Conservation (phyloP, 1,140 invertebrate genomes). For the Calycopis cecrops region DNA sequence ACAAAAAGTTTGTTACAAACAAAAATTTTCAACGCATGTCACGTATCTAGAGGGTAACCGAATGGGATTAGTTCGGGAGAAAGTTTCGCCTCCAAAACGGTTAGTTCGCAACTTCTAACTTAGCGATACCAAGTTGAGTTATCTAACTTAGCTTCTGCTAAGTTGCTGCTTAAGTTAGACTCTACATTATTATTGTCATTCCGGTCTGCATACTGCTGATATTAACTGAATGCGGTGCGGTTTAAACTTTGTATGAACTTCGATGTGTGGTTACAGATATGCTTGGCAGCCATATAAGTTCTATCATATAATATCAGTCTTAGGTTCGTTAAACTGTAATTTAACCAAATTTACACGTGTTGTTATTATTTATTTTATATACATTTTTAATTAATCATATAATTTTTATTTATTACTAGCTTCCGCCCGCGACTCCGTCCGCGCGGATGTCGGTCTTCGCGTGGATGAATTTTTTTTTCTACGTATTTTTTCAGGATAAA, state of each 20-base stretch:
- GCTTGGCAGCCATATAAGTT: neutral
- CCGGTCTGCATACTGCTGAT: conserved; percentile 37
- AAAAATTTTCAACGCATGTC: conserved; percentile 8
- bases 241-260: conserved; percentile 18
- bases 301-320: too few species aligned
- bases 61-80: conserved; percentile 43
- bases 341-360: too few species aligned
- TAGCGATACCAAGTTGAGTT: conserved; percentile 60
- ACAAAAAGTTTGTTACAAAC: too few species aligned
- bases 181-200: conserved; percentile 54
- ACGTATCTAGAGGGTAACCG: conserved; percentile 28
- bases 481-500: too few species aligned
- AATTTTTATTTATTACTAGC: too few species aligned
- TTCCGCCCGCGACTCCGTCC: too few species aligned
- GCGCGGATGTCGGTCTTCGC: too few species aligned
- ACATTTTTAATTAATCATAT: too few species aligned
- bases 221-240: conserved; percentile 23
- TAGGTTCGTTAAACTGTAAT: too few species aligned
- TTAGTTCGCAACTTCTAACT: conserved; percentile 56
- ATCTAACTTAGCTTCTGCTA: conserved; percentile 54
- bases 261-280: conserved; percentile 19
- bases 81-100: conserved; percentile 54
- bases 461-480: too few species aligned
- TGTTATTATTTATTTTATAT: too few species aligned
- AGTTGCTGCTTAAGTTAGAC: conserved; percentile 54